Percentiles rank a stretch among this genome's conserved stretches.
Evolutionary conservation across 2,888 invertebrate species (phyloP).

Genomic region (Hesperia comma): DNA sequence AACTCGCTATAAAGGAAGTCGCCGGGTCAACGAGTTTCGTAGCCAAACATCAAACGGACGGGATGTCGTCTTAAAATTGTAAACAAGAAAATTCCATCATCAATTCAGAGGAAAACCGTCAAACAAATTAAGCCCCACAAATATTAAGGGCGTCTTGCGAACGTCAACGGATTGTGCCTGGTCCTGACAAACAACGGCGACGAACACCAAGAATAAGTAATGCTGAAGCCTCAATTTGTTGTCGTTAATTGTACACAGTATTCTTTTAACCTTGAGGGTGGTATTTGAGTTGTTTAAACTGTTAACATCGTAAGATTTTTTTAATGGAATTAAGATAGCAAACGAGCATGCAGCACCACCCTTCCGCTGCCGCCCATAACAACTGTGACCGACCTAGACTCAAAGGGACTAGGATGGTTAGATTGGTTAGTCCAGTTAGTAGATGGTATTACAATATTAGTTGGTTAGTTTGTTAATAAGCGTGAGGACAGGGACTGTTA

Average conservation of each 20-base stretch:
- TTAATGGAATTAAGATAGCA: too few species aligned
- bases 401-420: too few species aligned
- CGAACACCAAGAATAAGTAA: constrained; percentile 59
- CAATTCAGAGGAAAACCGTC: constrained; percentile 50
- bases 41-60: constrained; percentile 25
- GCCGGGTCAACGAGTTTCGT: constrained; percentile 21
- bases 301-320: too few species aligned
- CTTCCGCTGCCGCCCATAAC: too few species aligned
- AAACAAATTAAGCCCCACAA: constrained; percentile 65
- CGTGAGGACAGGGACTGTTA: too few species aligned
- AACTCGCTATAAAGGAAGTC: constrained; percentile 25
- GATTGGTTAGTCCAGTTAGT: too few species aligned
- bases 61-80: constrained; percentile 38
- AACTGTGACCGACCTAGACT: too few species aligned
- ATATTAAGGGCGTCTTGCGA: constrained; percentile 64
- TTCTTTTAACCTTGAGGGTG: constrained; percentile 15
- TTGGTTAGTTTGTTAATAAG: too few species aligned
- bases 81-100: constrained; percentile 53
- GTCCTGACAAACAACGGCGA: constrained; percentile 48
- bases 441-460: too few species aligned
- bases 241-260: constrained; percentile 59
- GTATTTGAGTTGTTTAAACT: constrained; percentile 16
- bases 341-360: too few species aligned
- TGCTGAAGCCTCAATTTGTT: constrained; percentile 67
- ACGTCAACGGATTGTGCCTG: constrained; percentile 59